Base-by-base conservation (phyloP, 2,888 invertebrate genomes). In the Leptinotarsa juncta region DNA sequence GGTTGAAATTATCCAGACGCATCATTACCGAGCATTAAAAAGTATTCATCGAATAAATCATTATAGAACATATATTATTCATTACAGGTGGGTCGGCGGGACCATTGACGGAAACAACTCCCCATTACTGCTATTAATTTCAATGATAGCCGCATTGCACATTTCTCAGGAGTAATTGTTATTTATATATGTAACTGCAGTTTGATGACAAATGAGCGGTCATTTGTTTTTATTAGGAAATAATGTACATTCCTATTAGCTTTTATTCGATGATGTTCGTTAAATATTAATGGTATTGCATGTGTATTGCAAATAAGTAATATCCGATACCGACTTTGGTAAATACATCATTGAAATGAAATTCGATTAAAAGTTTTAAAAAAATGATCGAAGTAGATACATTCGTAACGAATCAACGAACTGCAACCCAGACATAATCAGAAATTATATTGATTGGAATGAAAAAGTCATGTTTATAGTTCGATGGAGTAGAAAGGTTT, bases 81-180 rank as follows among this genome's bases (percentile, higher is more conserved):
- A 62, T 62, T 32, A 32, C 5, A 14, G 16, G 32, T n/a, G 16
- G n/a, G 16, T 62, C 23, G 42, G 68, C 55, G 32, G 68, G 53
- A 42, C 55, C 53, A 68, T 55, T 60, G 57, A 20, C 48, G 69
- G 49, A 60, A 69, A 68, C 55, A 20, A 60, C 18, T 69, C 57
- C 57, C 69, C 48, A 20, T 57, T 69, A 57, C 57, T 23, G 55
- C 68, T 69, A 69, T 69, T 69, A 69, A 69, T 69, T 57, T 69
- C 69, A 53, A 55, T 69, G 53, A 69, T 69, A 53, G 60, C 48
- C 49, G 57, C 49, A 57, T 48, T 69, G 48, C 10, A 69, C 69
- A 69, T 69, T 32, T 69, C 69, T 69, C 57, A 60, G 57, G 69
- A 60, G 57, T 57, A 60, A 69, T 69, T 69, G 55, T 69, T 69